These are phyloP conservation scores for Netelia inedita DNA, from an alignment of 2,888 invertebrate species.

Conservation along the genomic window DNA sequence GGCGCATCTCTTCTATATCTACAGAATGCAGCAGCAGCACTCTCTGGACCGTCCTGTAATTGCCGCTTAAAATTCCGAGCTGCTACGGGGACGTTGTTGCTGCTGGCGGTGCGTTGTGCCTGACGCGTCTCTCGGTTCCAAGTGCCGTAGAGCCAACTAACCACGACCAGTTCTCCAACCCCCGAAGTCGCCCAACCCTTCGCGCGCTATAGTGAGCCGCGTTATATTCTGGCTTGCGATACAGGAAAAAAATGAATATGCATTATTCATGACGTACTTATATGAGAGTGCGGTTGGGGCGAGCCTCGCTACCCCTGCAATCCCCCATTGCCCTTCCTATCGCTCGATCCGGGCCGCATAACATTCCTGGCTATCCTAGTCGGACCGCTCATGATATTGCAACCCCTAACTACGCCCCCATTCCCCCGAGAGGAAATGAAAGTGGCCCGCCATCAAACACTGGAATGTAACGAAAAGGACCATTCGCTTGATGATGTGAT, in stretches of 20 bases:
- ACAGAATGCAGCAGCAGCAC: constrained; percentile 37
- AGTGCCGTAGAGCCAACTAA: constrained; percentile 63
- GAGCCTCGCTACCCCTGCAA: not conserved
- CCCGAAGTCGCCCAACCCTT: not conserved
- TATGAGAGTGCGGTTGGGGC: constrained; percentile 40
- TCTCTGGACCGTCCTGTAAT: constrained; percentile 70
- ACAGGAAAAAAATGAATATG: constrained; percentile 71
- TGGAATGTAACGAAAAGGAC: constrained; percentile 45
- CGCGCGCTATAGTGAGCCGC: not conserved
- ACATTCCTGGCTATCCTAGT: no score
- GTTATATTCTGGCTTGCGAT: constrained; percentile 62
- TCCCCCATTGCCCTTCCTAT: no score
- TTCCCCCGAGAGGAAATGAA: constrained; percentile 44
- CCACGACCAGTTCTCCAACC: constrained; percentile 24
- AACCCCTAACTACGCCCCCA: constrained; percentile 1
- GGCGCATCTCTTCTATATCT: not conserved
- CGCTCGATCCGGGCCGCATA: no score
- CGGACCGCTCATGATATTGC: not conserved
- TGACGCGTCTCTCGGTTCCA: constrained; percentile 54
- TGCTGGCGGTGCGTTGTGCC: constrained; percentile 27
- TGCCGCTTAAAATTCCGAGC: constrained; percentile 74
- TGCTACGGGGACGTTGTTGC: constrained; percentile 63
- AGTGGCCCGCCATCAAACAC: constrained; percentile 20
- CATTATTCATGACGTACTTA: constrained; percentile 71
- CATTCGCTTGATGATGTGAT: constrained; percentile 43